Conservation (phyloP, 2,113 vertebrate species). For the Mustela lutreola region DNA sequence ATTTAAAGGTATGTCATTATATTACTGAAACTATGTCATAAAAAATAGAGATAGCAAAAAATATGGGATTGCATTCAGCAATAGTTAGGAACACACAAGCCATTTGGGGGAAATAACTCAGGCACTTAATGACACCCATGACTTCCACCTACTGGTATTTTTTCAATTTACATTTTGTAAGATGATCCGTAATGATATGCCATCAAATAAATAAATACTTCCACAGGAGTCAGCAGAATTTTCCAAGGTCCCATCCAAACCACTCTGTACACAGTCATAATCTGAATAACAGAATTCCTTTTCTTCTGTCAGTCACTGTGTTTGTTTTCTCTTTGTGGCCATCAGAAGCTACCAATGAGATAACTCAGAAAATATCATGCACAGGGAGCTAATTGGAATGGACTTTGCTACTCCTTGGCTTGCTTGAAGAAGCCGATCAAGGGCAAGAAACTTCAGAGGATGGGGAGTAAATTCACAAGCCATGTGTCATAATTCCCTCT, state of each 20-base stretch:
- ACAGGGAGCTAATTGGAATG: not conserved
- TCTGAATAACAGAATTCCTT: not conserved
- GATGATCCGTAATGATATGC: constrained; percentile 20
- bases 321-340: not conserved
- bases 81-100: not conserved
- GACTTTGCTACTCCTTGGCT: not conserved
- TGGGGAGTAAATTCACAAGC: not conserved
- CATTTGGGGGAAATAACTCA: not conserved
- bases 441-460: not conserved
- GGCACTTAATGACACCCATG: not conserved
- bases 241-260: constrained; percentile 59
- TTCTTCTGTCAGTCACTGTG: not conserved
- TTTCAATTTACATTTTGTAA: constrained; percentile 36
- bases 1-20: not conserved
- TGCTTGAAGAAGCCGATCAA: not conserved
- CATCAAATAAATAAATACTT: not conserved
- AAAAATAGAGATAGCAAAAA: not conserved
- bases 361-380: not conserved
- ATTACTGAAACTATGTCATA: not conserved
- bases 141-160: not conserved
- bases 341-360: not conserved
- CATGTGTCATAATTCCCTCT: not conserved
- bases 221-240: not conserved
- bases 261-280: not conserved
- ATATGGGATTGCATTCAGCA: too few species aligned